Base-by-base conservation (phyloP, 2,888 invertebrate species). In the Monopis laevigella region DNA sequence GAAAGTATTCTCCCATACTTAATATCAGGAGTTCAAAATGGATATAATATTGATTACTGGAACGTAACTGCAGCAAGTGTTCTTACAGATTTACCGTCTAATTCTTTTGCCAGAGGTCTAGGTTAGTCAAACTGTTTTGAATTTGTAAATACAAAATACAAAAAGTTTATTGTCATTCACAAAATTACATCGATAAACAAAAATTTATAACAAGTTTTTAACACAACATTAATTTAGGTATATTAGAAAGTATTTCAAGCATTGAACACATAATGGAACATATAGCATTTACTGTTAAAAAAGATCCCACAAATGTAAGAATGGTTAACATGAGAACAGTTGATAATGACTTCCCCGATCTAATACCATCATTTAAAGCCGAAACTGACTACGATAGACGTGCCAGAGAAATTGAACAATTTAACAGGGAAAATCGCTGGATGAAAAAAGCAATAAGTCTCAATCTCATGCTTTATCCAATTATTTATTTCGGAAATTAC, bases 401-500 rank as follows among this genome's bases (percentile, higher is more conserved):
- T 5, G 65, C 60, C 29, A 56, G 56, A 44, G 73, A 70, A 7
- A 71, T 88, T 2, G 59, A 78, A 34, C 53, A 66, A n/a, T 89
- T 86, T 56, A 88, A 88, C 51, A 54, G 63, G 47, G 73, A 69
- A 8, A 91, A 92, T 62, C 77, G 90, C 40, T 93, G 92, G 92
- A 87, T 83, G 58, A 93, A 93, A 57, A 84, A 82, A 48, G 89
- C 87, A 0, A 82, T 89, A 1, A 66, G 83, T 7, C 53, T 90
- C 1, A 83, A 84, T 12, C 84, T 88, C 0, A 86, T 90, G 85
- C 75, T 81, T 36, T 92, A 87, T 63, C 84, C 84, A 0, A 73
- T 88, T 1, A 47, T 55, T 6, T 78, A 67, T 43, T 82, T 63
- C 38, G 86, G 86, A 0, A 83, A 83, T 36, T 87, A 80, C 50